A percentile compares a stretch with the other conserved stretches of the same genome.
Evolutionary conservation across 2,888 invertebrate species (phyloP).

Genomic region (Clepsis dumicolana): DNA sequence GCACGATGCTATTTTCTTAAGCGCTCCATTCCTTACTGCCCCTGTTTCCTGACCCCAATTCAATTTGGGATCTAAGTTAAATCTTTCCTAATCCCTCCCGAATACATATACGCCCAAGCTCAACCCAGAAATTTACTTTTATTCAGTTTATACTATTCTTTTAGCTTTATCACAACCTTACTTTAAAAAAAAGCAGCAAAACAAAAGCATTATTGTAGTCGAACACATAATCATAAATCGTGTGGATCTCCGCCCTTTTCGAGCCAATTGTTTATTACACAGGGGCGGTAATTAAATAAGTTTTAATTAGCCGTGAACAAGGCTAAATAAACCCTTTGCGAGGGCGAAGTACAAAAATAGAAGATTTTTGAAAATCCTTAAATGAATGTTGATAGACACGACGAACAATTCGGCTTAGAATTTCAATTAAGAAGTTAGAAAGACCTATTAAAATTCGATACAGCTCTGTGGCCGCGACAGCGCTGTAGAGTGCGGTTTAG

Average conservation of each 20-base stretch:
- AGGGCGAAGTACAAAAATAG: constrained; percentile 27
- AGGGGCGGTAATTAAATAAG: constrained; percentile 38
- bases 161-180: background rate
- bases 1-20: constrained; percentile 39
- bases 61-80: constrained; percentile 30
- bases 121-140: background rate
- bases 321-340: constrained; percentile 35
- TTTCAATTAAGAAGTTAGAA: constrained; percentile 73
- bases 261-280: constrained; percentile 35
- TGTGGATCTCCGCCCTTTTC: constrained; percentile 22
- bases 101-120: constrained; percentile 9
- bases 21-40: constrained; percentile 33
- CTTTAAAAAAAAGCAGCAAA: constrained; percentile 1
- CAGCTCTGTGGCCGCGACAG: constrained; percentile 58
- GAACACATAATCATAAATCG: constrained; percentile 32
- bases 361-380: constrained; percentile 47
- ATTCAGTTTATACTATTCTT: background rate
- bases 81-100: constrained; percentile 17
- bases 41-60: constrained; percentile 37
- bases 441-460: constrained; percentile 67
- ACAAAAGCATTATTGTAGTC: constrained; percentile 27
- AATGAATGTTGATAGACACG: constrained; percentile 68
- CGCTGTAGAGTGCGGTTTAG: constrained; percentile 62
- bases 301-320: constrained; percentile 41
- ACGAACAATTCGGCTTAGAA: constrained; percentile 65